Evolutionary conservation across 2,888 invertebrate species (phyloP).

Genomic region (Hesperia comma): DNA sequence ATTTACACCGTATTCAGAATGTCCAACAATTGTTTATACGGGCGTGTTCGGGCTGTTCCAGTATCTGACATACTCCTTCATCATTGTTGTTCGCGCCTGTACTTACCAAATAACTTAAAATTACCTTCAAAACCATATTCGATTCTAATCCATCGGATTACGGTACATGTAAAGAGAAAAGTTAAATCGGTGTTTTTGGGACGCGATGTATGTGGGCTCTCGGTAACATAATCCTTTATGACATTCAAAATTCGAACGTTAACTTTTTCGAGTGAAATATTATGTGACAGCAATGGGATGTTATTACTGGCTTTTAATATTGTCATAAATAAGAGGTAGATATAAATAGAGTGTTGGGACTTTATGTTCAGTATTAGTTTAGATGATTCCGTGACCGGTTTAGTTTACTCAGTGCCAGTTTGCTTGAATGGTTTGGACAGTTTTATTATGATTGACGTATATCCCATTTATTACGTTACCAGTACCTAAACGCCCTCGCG

Average conservation of each 20-base stretch:
- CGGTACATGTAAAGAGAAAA: not conserved
- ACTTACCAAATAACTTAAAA: constrained; percentile 8
- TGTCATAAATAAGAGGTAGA: constrained; percentile 4
- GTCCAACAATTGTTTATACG: constrained; percentile 57
- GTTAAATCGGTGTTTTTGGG: constrained; percentile 10
- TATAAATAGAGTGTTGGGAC: not conserved
- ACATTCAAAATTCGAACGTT: constrained; percentile 25
- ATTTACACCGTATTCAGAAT: constrained; percentile 46
- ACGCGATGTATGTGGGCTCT: constrained; percentile 21
- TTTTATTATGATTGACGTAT: too few species aligned
- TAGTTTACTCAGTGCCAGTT: too few species aligned
- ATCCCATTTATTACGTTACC: too few species aligned
- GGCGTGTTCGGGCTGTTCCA: constrained; percentile 56
- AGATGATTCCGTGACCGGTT: too few species aligned
- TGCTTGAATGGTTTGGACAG: too few species aligned
- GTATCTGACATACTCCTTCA: constrained; percentile 61
- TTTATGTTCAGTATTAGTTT: too few species aligned
- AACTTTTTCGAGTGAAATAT: constrained; percentile 20
- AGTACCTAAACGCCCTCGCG: too few species aligned
- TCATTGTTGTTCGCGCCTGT: constrained; percentile 57
- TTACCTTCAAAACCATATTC: not conserved
- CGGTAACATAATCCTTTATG: constrained; percentile 23
- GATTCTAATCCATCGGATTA: not conserved
- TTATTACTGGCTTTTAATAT: constrained; percentile 9
- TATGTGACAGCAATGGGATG: constrained; percentile 16